Evolutionary conservation across 2,797 vertebrate species (phyloP).

Genomic region (Alfaro cultratus): DNA sequence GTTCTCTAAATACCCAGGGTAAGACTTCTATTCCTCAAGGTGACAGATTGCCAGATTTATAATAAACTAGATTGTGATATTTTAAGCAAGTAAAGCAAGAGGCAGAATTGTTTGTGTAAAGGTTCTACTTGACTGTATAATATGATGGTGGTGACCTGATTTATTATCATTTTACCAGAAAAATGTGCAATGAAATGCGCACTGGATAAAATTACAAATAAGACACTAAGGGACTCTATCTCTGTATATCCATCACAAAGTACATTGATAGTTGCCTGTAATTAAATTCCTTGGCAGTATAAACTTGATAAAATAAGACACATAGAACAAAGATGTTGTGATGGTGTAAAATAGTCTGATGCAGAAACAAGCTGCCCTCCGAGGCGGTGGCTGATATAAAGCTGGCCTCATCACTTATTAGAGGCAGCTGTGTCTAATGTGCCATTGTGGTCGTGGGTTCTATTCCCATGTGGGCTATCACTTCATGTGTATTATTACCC

Average conservation of each 20-base stretch:
- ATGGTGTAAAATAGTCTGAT: neutral
- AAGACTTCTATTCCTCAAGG: neutral
- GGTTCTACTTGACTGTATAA: neutral
- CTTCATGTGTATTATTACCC: constrained; percentile 67
- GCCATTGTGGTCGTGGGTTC: constrained; percentile 71
- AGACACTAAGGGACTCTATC: neutral
- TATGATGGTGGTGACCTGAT: neutral
- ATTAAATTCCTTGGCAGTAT: constrained; percentile 40
- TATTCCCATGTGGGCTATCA: constrained; percentile 71
- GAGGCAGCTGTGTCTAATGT: constrained; percentile 59
- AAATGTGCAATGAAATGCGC: neutral
- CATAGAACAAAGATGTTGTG: constrained; percentile 25
- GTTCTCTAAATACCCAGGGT: neutral
- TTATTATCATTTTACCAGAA: neutral
- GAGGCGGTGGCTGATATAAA: constrained; percentile 46
- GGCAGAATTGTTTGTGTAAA: neutral
- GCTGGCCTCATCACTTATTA: constrained; percentile 57
- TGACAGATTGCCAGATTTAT: neutral
- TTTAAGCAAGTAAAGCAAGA: neutral
- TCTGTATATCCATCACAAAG: neutral
- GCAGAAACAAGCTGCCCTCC: constrained; percentile 44
- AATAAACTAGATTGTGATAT: neutral
- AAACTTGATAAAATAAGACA: constrained; percentile 26
- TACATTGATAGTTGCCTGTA: constrained; percentile 23
- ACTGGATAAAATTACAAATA: neutral